Evolutionary conservation across 2,113 vertebrate genomes (phyloP), one percentile per base, ranked within the genome.

Genomic region (Otolemur garnettii): DNA sequence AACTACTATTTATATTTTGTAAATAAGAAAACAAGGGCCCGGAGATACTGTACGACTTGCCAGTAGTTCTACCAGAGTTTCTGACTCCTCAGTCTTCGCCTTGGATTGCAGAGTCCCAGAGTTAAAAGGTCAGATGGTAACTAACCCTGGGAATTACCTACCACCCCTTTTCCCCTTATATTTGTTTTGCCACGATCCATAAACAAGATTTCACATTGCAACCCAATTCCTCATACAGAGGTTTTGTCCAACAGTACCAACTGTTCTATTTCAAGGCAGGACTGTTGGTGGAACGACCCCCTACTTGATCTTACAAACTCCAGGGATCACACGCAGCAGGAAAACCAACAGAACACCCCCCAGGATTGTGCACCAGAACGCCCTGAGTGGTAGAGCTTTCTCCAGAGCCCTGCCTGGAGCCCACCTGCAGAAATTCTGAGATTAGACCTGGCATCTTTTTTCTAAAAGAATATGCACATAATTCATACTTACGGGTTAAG

Each of bases 351-450:
- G 17, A 53, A 60, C 26, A 8, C 24, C 13, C 62, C 78, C 75
- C 5, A 33, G 59, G 53, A n/a, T 8, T 33, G 5, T 53, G n/a
- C 30, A 22, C 33, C 5, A 50, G 50, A 72, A 80, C 12, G 13
- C 4, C 7, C 21, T 5, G 1, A 6, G 55, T 7, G 8, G 45
- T 50, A 50, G 68, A 55, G 4, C 55, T 45, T 35, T 9, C 9
- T 11, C 12, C 19, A 35, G 35, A 0, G 0, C 6, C 45, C 66
- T 7, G 53, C 4, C 64, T n/a, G 28, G n/a, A 53, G 15, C 30
- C 66, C 5, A 13, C 18, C n/a, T 26, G 75, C 14, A 2, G 38
- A 28, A 15, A 69, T 33, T 87, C 42, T 15, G 24, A 60, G 35
- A 5, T 82, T 64, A 69, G 22, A 35, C 17, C 38, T 53, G 7